These are phyloP conservation scores for Plotosus lineatus DNA, from an alignment of 2,113 vertebrate genomes.

Conservation along the genomic window DNA sequence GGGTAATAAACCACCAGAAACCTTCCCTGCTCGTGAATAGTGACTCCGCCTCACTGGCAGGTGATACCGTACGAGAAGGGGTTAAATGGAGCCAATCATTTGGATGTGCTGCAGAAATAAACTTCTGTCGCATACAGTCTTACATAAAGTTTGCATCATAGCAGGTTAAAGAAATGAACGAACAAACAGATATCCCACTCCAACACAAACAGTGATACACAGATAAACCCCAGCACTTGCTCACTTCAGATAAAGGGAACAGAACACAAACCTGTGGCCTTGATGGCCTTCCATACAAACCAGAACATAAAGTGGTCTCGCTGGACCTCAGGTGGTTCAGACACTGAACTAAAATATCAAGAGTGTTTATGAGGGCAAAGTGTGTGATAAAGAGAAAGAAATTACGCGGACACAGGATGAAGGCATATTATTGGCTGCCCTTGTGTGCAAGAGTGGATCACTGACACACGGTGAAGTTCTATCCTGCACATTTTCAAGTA, in stretches of 20 bases:
- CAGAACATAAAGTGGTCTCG: background rate
- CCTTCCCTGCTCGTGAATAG: background rate
- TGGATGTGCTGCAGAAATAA: too few relatives aligned
- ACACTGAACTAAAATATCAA: background rate
- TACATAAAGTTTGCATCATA: background rate
- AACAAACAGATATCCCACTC: background rate
- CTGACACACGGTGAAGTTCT: constrained; percentile 14
- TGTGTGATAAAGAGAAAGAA: background rate
- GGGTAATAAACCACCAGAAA: background rate
- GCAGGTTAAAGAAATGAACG: background rate
- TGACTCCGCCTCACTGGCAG: background rate
- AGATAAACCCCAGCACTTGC: background rate
- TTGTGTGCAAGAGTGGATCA: background rate
- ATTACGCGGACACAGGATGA: background rate
- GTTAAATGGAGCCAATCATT: background rate
- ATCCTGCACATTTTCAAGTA: constrained; percentile 52
- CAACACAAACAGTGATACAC: background rate
- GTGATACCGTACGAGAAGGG: background rate
- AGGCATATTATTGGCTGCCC: background rate
- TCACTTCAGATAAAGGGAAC: background rate
- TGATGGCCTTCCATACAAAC: background rate
- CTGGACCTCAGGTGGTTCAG: background rate
- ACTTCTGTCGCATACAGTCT: too few relatives aligned
- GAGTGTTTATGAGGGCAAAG: background rate
- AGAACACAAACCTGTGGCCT: background rate